Conservation (phyloP, 1,140 invertebrate genomes). For the Trichoplusia ni region DNA sequence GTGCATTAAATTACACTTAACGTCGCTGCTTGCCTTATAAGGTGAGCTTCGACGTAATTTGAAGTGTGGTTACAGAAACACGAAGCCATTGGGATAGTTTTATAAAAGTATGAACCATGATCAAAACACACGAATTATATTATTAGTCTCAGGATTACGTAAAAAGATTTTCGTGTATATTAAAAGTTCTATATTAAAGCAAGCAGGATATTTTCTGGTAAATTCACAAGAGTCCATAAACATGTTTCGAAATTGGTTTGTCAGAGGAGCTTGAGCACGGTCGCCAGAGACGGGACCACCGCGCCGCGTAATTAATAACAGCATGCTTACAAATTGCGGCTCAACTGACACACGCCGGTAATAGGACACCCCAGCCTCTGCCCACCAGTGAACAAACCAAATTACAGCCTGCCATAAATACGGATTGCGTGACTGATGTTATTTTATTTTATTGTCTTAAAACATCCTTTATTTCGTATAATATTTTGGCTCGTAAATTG, state of each 20-base stretch:
- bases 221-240: constrained; percentile 21
- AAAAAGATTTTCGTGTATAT: too few relatives aligned
- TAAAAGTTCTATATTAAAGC: background rate
- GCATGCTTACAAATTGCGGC: constrained; percentile 54
- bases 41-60: constrained; percentile 35
- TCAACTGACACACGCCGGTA: constrained; percentile 46
- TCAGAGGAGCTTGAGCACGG: constrained; percentile 25
- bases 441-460: constrained; percentile 8
- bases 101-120: constrained; percentile 32
- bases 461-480: background rate
- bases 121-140: background rate
- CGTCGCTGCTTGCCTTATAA: constrained; percentile 22
- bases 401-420: constrained; percentile 48
- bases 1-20: constrained; percentile 42
- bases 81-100: constrained; percentile 16
- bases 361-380: constrained; percentile 44
- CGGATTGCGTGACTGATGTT: constrained; percentile 15
- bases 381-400: constrained; percentile 49
- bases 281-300: constrained; percentile 43
- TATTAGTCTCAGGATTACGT: too few relatives aligned
- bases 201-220: constrained; percentile 19
- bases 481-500: too few relatives aligned
- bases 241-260: constrained; percentile 45
- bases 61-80: constrained; percentile 27
- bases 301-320: constrained; percentile 54